Percentiles rank a stretch among this genome's conserved stretches.
These are phyloP conservation scores for Schizothorax lantsangensis DNA, from an alignment of 2,797 vertebrate genomes.

Conservation along the genomic window DNA sequence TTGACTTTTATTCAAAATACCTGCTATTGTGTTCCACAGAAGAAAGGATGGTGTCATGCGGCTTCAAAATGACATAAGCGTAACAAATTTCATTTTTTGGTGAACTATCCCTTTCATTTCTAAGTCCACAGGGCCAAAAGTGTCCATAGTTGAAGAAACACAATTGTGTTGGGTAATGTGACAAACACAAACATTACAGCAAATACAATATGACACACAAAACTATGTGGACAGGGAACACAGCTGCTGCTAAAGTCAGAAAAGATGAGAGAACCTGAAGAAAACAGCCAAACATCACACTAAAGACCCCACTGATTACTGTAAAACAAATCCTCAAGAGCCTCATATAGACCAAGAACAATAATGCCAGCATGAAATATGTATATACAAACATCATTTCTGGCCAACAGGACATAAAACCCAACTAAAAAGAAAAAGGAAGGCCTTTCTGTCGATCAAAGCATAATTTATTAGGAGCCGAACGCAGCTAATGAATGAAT, in stretches of 20 bases:
- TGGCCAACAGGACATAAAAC: constrained; percentile 23
- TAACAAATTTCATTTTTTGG: not conserved
- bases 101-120: not conserved
- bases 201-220: not conserved
- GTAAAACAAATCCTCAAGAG: not conserved
- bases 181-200: not conserved
- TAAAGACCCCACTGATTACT: not conserved
- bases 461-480: not conserved
- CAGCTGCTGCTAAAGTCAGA: not conserved
- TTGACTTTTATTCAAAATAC: not conserved
- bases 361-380: constrained; percentile 6
- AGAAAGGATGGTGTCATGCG: not conserved
- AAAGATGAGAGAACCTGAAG: not conserved
- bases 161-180: not conserved
- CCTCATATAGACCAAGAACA: not conserved
- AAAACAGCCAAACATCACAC: not conserved
- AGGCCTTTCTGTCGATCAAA: constrained; percentile 1
- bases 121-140: not conserved
- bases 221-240: not conserved
- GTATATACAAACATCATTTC: not conserved
- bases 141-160: not conserved
- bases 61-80: not conserved
- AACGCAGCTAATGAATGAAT: constrained; percentile 34
- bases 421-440: constrained; percentile 5
- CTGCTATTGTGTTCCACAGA: not conserved